Percentiles rank a stretch among this genome's conserved stretches.
Conservation (phyloP, 1,140 invertebrate species). For the Tribolium madens region DNA sequence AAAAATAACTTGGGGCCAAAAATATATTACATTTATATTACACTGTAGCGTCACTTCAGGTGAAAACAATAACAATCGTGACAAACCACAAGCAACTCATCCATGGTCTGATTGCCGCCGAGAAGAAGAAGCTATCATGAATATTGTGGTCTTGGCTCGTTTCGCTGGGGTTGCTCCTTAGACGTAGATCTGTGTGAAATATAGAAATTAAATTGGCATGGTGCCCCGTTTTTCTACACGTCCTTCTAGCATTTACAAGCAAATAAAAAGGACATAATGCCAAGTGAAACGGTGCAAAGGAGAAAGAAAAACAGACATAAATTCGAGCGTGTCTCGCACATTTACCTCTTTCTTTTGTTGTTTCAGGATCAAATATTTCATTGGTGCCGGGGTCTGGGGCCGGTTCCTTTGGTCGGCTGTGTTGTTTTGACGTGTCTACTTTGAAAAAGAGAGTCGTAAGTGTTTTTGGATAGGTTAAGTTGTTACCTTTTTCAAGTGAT, state of each 20-base stretch:
- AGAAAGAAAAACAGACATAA: constrained; percentile 46
- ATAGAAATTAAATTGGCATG: constrained; percentile 48
- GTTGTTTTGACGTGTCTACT: constrained; percentile 54
- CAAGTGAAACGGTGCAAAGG: constrained; percentile 38
- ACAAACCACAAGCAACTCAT: background rate
- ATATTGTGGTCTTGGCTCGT: constrained; percentile 51
- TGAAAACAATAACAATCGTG: constrained; percentile 1
- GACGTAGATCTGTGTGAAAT: constrained; percentile 56
- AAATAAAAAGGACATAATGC: constrained; percentile 45
- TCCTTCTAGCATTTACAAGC: constrained; percentile 32
- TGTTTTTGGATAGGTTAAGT: constrained; percentile 30
- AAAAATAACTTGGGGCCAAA: constrained; percentile 21
- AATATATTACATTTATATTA: constrained; percentile 36
- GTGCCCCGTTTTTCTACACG: constrained; percentile 25
- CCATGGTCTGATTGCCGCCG: constrained; percentile 23
- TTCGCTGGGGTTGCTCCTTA: constrained; percentile 57
- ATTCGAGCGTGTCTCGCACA: constrained; percentile 44
- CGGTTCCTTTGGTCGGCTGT: constrained; percentile 52
- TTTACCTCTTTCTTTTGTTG: constrained; percentile 59
- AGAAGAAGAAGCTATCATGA: constrained; percentile 51
- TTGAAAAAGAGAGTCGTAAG: constrained; percentile 36
- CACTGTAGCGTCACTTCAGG: background rate
- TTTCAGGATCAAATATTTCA: constrained; percentile 57
- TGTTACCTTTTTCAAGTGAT: constrained; percentile 54
- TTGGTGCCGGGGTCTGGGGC: constrained; percentile 52